Conservation (phyloP, 2,113 vertebrate species). For the Alces alces region DNA sequence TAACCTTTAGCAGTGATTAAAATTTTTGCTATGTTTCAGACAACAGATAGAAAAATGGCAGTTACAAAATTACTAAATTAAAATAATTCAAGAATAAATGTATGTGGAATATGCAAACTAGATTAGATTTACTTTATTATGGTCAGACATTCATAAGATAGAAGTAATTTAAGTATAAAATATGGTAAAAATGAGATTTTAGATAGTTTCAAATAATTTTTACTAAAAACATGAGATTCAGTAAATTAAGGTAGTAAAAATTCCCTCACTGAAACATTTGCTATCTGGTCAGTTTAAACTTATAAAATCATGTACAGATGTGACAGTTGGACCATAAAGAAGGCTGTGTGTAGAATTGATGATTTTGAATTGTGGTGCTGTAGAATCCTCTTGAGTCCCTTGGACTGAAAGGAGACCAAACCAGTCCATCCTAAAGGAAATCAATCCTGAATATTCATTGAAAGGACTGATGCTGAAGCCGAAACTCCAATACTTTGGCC, state of each 20-base stretch:
- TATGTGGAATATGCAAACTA: not conserved
- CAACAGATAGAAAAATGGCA: not conserved
- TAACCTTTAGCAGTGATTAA: not conserved
- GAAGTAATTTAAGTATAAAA: not conserved
- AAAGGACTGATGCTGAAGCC: too few species aligned
- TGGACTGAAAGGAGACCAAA: too few species aligned
- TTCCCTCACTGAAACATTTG: not conserved
- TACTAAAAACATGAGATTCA: not conserved
- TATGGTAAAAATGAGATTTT: not conserved
- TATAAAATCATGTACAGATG: not conserved
- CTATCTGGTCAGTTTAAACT: not conserved
- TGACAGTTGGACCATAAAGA: too few species aligned
- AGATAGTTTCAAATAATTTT: not conserved
- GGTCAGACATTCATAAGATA: not conserved
- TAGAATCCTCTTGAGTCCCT: too few species aligned
- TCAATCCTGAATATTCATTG: too few species aligned
- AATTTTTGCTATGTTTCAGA: not conserved
- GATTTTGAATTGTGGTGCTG: too few species aligned
- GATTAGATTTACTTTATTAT: not conserved
- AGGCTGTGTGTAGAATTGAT: too few species aligned
- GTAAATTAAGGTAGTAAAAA: not conserved
- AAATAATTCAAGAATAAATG: not conserved
- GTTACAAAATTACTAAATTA: not conserved
- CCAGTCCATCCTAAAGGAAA: too few species aligned
- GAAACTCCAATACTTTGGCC: too few species aligned